These are phyloP conservation scores for Phalacrocorax brasilianus DNA, from an alignment of 2,113 vertebrate species.

Conservation along the genomic window DNA sequence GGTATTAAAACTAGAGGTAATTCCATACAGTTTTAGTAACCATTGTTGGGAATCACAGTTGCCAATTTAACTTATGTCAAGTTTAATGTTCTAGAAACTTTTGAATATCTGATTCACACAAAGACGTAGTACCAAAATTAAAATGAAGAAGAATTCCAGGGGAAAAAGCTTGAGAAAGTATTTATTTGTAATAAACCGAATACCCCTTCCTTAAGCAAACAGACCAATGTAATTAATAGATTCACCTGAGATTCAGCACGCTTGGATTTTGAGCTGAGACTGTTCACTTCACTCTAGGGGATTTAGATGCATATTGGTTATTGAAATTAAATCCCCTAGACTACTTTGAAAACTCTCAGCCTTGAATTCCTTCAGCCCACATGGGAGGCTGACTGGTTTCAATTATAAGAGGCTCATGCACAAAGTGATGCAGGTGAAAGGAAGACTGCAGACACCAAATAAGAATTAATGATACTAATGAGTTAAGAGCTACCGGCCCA, in stretches of 20 bases:
- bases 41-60: not conserved
- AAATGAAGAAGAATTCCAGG: not conserved
- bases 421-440: not conserved
- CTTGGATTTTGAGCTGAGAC: not conserved
- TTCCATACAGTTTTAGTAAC: not conserved
- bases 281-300: not conserved
- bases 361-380: not conserved
- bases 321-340: constrained; percentile 42
- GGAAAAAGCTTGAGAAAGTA: not conserved
- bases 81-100: not conserved
- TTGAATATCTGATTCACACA: not conserved
- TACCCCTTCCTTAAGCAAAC: not conserved
- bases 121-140: not conserved
- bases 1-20: not conserved
- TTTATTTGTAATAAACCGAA: not conserved
- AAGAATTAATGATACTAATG: not conserved
- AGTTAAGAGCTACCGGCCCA: not conserved
- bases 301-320: constrained; percentile 21
- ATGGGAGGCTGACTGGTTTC: not conserved
- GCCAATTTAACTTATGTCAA: not conserved
- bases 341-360: not conserved
- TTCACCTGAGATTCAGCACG: not conserved
- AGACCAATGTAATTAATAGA: not conserved
- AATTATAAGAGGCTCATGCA: not conserved
- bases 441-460: not conserved